These are phyloP conservation scores for Hipparchia semele DNA, from an alignment of 2,888 invertebrate species.

Conservation along the genomic window DNA sequence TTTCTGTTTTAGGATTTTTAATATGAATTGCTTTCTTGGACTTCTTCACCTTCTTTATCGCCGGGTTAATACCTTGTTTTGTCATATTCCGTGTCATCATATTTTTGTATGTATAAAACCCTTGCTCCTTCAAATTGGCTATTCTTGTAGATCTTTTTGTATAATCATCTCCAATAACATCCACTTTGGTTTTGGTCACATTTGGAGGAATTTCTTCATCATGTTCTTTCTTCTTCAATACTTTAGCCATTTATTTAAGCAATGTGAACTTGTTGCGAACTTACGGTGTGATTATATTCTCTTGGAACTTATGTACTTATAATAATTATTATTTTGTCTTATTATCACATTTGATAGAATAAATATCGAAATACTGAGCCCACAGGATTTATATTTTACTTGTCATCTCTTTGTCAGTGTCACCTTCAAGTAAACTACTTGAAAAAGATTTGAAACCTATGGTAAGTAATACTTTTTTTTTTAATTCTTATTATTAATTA, in stretches of 20 bases:
- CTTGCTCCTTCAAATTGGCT: constrained; percentile 59
- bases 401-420: not conserved
- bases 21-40: not conserved
- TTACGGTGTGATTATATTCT: too few relatives aligned
- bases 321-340: too few relatives aligned
- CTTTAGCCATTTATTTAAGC: constrained; percentile 47
- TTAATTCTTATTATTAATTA: too few relatives aligned
- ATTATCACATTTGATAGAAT: not conserved
- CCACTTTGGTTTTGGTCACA: not conserved
- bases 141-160: constrained; percentile 50
- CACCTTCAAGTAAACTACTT: not conserved
- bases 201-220: constrained; percentile 44
- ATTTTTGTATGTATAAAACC: constrained; percentile 61
- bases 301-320: too few relatives aligned
- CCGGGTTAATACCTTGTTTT: constrained; percentile 42
- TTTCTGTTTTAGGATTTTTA: not conserved
- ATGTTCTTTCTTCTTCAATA: constrained; percentile 48
- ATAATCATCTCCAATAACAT: constrained; percentile 11
- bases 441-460: too few relatives aligned
- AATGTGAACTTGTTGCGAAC: not conserved
- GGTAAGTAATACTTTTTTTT: too few relatives aligned
- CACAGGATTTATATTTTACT: not conserved
- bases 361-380: not conserved
- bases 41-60: not conserved
- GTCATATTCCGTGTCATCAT: constrained; percentile 58